Evolutionary conservation across 2,888 invertebrate species (phyloP).

Genomic region (Dolichomitus sp.): DNA sequence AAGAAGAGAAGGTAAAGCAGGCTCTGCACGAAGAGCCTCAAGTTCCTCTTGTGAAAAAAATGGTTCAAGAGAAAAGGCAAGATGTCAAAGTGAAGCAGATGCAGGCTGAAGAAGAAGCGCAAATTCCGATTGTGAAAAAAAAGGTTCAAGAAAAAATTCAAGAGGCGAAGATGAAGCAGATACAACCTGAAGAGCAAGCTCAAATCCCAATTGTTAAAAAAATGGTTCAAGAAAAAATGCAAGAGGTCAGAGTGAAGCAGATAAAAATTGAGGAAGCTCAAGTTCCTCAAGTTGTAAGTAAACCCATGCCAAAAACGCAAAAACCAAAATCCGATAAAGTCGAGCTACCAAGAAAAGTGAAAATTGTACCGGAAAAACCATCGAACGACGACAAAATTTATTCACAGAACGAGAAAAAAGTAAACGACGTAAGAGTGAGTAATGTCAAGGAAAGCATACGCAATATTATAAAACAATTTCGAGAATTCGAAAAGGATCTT

Average conservation of each 20-base stretch:
- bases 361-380: constrained; percentile 14
- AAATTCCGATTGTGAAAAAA: constrained; percentile 56
- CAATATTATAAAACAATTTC: constrained; percentile 83
- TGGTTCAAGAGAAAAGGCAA: constrained; percentile 59
- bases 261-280: constrained; percentile 26
- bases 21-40: background rate
- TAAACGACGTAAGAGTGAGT: constrained; percentile 67
- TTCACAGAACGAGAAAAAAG: constrained; percentile 66
- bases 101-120: constrained; percentile 38
- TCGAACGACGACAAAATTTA: constrained; percentile 22
- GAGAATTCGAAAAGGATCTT: constrained; percentile 82
- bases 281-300: constrained; percentile 41
- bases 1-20: constrained; percentile 51
- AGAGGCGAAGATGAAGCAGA: constrained; percentile 50
- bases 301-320: constrained; percentile 66
- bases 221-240: constrained; percentile 60
- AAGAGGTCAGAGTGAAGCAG: constrained; percentile 43
- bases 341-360: constrained; percentile 71
- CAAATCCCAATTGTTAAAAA: background rate
- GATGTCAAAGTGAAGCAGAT: constrained; percentile 36
- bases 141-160: constrained; percentile 68
- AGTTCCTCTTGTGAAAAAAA: constrained; percentile 1
- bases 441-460: constrained; percentile 81
- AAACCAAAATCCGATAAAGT: constrained; percentile 70
- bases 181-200: constrained; percentile 15